phyloP scores from a whole-genome alignment of 2,113 vertebrate species.

The Podilymbus podiceps region DNA sequence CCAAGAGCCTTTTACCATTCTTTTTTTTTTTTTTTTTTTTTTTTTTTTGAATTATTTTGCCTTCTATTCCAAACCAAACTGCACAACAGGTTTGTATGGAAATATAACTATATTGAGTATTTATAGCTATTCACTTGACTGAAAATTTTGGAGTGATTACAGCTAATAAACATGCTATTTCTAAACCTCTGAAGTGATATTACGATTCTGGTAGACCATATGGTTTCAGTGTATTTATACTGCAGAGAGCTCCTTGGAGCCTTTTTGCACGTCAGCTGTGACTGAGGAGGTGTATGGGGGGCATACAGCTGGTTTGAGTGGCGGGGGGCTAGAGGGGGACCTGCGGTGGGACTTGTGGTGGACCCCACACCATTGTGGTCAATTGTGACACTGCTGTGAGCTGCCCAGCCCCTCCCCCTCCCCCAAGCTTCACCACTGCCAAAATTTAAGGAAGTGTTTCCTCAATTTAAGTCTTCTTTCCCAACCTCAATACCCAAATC shows the following conservation, averaged over 20 bases:
- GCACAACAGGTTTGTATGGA: background rate
- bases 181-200: background rate
- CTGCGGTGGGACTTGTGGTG: background rate
- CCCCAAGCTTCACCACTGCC: background rate
- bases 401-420: accelerated
- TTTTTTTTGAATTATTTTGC: background rate
- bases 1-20: background rate
- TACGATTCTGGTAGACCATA: constrained; percentile 18
- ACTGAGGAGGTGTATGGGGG: background rate
- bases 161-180: constrained; percentile 35
- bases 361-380: accelerated
- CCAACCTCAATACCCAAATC: background rate
- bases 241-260: background rate
- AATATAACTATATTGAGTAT: background rate
- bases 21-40: background rate
- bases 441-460: background rate
- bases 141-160: constrained; percentile 8
- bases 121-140: background rate
- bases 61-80: background rate
- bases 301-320: background rate
- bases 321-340: accelerated
- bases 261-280: background rate
- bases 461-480: background rate
- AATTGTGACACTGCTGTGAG: background rate
- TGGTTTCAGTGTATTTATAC: constrained; percentile 20